Conservation (phyloP, 1,140 invertebrate genomes). For the Drosophila asahinai region DNA sequence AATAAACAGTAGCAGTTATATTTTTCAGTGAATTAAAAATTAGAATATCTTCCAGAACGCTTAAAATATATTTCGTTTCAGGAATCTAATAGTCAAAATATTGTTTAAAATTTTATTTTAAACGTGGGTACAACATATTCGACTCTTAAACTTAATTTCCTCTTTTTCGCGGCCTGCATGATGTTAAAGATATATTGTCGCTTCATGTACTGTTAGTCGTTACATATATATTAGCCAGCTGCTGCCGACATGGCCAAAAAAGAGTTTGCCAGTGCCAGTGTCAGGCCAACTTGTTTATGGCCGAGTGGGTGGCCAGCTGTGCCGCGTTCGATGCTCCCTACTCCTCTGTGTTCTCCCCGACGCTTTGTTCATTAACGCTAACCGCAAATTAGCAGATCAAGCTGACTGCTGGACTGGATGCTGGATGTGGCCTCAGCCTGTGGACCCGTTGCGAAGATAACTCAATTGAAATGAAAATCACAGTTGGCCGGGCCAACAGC, state of each 20-base stretch:
- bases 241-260: slow-evolving; percentile 61
- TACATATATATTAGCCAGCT: slow-evolving; percentile 78
- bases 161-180: slow-evolving; percentile 24
- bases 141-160: neutral
- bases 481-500: slow-evolving; percentile 29
- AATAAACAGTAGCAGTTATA: neutral
- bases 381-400: slow-evolving; percentile 63
- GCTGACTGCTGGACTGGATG: neutral
- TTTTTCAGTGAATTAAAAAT: neutral
- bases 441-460: slow-evolving; percentile 56
- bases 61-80: too few relatives aligned
- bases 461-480: slow-evolving; percentile 83
- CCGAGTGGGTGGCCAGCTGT: slow-evolving; percentile 71
- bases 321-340: neutral
- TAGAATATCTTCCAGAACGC: too few relatives aligned
- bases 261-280: slow-evolving; percentile 9
- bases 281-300: slow-evolving; percentile 64
- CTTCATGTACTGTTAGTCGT: slow-evolving; percentile 78
- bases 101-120: too few relatives aligned
- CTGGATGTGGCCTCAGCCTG: neutral
- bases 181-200: slow-evolving; percentile 79
- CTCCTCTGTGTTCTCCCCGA: slow-evolving; percentile 6
- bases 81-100: too few relatives aligned
- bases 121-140: slow-evolving; percentile 14
- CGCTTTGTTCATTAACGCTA: slow-evolving; percentile 66